Evolutionary conservation across 92 coral and sea anemone species (phyloP).

Genomic region (Epizoanthus scotinus): DNA sequence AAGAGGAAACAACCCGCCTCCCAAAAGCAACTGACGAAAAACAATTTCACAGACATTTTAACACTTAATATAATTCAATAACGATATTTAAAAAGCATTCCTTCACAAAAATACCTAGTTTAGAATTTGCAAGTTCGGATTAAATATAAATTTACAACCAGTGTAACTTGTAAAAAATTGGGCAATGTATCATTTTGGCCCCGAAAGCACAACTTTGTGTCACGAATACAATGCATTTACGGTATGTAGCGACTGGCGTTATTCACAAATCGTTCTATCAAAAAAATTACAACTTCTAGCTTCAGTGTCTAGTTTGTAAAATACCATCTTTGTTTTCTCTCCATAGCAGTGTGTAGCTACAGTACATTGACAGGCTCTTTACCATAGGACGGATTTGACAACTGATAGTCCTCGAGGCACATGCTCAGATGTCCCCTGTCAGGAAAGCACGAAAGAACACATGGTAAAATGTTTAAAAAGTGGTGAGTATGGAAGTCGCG

Average conservation of each 20-base stretch:
- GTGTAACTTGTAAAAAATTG: slow-evolving; percentile 30
- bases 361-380: neutral
- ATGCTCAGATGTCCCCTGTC: slow-evolving; percentile 1
- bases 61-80: slow-evolving; percentile 11
- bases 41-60: neutral
- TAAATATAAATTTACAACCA: slow-evolving; percentile 35
- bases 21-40: slow-evolving; percentile 3
- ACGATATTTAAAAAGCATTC: slow-evolving; percentile 8
- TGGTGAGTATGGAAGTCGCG: neutral
- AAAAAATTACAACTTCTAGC: slow-evolving; percentile 28
- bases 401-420: no score
- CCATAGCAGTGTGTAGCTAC: no score
- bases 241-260: slow-evolving; percentile 1
- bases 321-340: neutral
- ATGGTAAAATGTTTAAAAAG: slow-evolving; percentile 29
- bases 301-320: slow-evolving; percentile 21
- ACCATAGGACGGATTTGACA: neutral
- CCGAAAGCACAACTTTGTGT: slow-evolving; percentile 10
- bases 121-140: slow-evolving; percentile 18
- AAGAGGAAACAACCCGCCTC: neutral
- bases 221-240: slow-evolving; percentile 30
- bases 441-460: slow-evolving; percentile 25
- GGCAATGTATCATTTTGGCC: slow-evolving; percentile 18
- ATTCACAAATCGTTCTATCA: slow-evolving; percentile 39
- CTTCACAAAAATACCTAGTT: slow-evolving; percentile 26